phyloP scores from a whole-genome alignment of 2,113 vertebrate species.

The Quiscalus mexicanus region DNA sequence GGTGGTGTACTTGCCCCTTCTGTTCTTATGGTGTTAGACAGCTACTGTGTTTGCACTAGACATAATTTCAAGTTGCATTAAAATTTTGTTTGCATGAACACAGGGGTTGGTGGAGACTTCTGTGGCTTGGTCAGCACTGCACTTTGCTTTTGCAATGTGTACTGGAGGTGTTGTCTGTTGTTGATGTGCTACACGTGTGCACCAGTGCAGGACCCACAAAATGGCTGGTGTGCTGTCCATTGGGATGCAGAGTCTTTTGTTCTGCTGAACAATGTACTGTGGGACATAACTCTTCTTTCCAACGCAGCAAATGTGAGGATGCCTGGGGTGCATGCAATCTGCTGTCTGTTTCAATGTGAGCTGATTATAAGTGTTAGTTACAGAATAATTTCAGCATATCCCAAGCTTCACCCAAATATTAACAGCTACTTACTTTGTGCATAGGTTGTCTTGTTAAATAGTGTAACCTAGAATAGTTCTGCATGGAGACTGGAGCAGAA shows the following conservation, averaged over 20 bases:
- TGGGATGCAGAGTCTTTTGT: neutral
- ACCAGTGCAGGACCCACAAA: neutral
- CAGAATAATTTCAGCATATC: neutral
- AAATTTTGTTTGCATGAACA: neutral
- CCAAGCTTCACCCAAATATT: conserved; percentile 1
- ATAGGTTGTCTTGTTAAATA: neutral
- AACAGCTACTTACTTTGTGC: neutral
- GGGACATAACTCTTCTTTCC: neutral
- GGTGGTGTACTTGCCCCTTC: neutral
- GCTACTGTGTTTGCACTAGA: neutral
- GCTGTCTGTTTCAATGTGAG: neutral
- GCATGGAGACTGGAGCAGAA: neutral
- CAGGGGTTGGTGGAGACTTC: neutral
- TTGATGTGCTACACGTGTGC: rapidly evolving
- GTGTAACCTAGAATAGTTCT: conserved; percentile 25
- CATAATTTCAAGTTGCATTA: neutral
- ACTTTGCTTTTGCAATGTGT: neutral
- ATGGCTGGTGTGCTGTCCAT: neutral
- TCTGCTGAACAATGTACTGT: neutral
- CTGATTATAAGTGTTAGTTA: conserved; percentile 25
- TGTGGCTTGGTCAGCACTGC: neutral
- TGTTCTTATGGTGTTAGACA: neutral
- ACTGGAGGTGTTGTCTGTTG: neutral
- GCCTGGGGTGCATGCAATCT: conserved; percentile 1
- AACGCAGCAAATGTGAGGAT: neutral